Evolutionary conservation across 2,888 invertebrate genomes (phyloP), one percentile per base, ranked within the genome.

Genomic region (Ethmia dodecea): DNA sequence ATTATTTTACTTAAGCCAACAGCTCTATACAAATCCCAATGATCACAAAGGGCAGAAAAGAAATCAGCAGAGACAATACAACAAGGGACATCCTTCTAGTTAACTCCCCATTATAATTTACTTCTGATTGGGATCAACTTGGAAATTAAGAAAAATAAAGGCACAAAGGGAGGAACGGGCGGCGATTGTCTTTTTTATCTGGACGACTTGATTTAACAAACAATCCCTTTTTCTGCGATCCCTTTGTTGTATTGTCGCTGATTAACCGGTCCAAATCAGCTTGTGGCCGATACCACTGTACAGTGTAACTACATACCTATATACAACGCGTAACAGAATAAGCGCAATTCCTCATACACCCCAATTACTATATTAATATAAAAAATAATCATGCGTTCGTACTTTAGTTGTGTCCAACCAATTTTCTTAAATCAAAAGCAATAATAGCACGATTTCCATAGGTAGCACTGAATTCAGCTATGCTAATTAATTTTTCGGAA

Each of bases 101-200:
- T 77, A 78, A 80, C 73, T 77, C 71, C 62, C 81, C 77, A 77
- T 83, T 84, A 83, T 81, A 83, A 84, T 83, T 83, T 83, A 81
- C 77, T 75, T 68, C 71, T 79, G 84, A 86, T 86, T 83, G 81
- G 67, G 79, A 86, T 86, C 84, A 80, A 78, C 62, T 74, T 35
- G 35, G 73, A 79, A 86, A 86, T 84, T 83, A 86, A 84, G 81
- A 86, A 83, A 49, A 50, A 51, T 51, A 50, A 53, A 49, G 49
- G 36, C 5, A 18, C 8, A 60, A 58, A 64, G 67, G 58, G 51
- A 54, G 61, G 54, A 59, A 61, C n/a, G n/a, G n/a, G n/a, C n/a
- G 58, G 60, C 63, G 60, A 55, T 64, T 76, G 79, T 78, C 81
- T 78, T 77, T 76, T 70, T 75, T 81, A 81, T 83, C 83, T 81